Evolutionary conservation across 2,797 vertebrate species (phyloP), one percentile per base, ranked within the genome.

Genomic region (Etheostoma nigrum): DNA sequence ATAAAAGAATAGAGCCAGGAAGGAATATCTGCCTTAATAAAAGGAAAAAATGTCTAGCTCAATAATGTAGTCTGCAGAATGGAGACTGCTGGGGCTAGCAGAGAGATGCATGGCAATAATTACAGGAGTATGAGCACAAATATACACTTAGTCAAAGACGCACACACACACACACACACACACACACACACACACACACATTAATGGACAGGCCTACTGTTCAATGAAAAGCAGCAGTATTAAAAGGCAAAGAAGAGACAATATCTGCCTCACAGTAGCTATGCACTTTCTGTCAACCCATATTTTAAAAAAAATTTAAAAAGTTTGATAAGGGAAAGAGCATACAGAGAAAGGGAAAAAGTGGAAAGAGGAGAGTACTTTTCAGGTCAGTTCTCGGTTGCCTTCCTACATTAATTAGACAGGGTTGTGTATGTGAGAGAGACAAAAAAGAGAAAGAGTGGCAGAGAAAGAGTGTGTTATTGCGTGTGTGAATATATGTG

Each of bases 321-420:
- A 90, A 76, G 79, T 82, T 88, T 82, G 85, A 83, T 83, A 72
- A 88, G 72, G 66, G 78, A 79, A 72, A 77, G 73, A 86, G 86
- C 79, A 81, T 84, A 87, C 82, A 79, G 74, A 73, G 33, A 63
- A 69, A 75, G 67, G 67, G 19, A 23, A 79, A 64, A 63, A 84
- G 47, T 65, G 53, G 72, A 86, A 84, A 83, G 75, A 86, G 58
- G 62, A 75, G 61, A 83, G 79, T 77, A 87, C 79, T 86, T 86
- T 84, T 89, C 78, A 85, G 88, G 87, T 89, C 79, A 88, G 78
- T 66, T 75, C 79, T 83, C 33, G 0, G 63, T 76, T 90, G 81
- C 87, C 76, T 82, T 83, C 74, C 73, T 90, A 89, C 74, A 82
- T 89, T 92, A 92, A 91, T 91, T 91, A 91, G 84, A 88, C 76